These are phyloP conservation scores for Caenorhabditis angaria DNA, from an alignment of 2,888 invertebrate species.

Conservation along the genomic window DNA sequence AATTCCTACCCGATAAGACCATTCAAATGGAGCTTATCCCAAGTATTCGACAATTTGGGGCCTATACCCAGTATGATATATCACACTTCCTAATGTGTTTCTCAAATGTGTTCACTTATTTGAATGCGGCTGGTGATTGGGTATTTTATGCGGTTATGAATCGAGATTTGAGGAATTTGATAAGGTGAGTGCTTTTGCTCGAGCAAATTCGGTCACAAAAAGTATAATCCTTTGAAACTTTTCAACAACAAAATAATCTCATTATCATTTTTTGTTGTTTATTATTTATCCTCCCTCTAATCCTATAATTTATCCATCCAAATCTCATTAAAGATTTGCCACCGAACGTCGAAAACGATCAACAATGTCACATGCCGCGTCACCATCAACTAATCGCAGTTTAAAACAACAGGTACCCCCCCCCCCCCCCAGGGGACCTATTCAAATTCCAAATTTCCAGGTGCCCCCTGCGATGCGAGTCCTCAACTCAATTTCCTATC, in stretches of 20 bases:
- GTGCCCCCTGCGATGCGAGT: constrained; percentile 66
- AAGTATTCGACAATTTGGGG: constrained; percentile 50
- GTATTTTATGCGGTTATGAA: constrained; percentile 71
- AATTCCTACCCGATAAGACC: constrained; percentile 47
- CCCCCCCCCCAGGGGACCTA: background rate
- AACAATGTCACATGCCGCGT: constrained; percentile 68
- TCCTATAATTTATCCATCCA: constrained; percentile 20
- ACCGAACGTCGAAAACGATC: constrained; percentile 69
- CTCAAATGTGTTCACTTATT: constrained; percentile 66
- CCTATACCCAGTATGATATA: constrained; percentile 47
- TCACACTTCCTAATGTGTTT: constrained; percentile 61
- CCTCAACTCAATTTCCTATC: constrained; percentile 68
- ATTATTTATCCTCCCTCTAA: constrained; percentile 28
- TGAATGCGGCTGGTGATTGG: constrained; percentile 69
- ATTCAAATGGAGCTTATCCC: constrained; percentile 51
- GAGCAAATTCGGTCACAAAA: background rate
- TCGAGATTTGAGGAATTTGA: constrained; percentile 67
- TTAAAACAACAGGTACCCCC: constrained; percentile 38
- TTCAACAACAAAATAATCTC: background rate
- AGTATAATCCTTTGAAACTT: background rate
- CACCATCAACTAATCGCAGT: constrained; percentile 63
- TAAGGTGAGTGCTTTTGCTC: constrained; percentile 50
- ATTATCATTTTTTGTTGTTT: constrained; percentile 20
- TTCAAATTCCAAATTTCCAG: constrained; percentile 17
- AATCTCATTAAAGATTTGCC: constrained; percentile 64